phyloP scores from a whole-genome alignment of 2,888 invertebrate species.

The Dione vanillae region DNA sequence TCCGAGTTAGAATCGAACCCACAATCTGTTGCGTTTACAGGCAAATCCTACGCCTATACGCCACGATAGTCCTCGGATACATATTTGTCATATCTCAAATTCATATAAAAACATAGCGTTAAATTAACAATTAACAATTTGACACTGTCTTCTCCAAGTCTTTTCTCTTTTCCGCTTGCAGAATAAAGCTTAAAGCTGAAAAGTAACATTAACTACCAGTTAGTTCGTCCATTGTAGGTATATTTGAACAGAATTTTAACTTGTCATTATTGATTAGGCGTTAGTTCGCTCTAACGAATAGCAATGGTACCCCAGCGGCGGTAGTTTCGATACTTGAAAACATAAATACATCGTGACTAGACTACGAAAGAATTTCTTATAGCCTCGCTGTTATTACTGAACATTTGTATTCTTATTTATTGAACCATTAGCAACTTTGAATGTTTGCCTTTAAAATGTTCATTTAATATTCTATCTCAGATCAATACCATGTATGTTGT shows the following conservation, averaged over 20 bases:
- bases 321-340: conserved; percentile 40
- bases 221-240: background rate
- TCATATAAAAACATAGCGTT: no score
- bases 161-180: no score
- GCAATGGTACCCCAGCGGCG: conserved; percentile 32
- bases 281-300: conserved; percentile 31
- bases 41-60: no score
- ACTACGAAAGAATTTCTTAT: conserved; percentile 38
- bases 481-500: conserved; percentile 18
- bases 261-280: conserved; percentile 29
- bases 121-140: no score
- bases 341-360: conserved; percentile 45
- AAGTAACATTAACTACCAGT: background rate
- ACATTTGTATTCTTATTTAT: conserved; percentile 44
- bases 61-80: background rate
- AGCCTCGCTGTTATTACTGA: conserved; percentile 37
- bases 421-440: conserved; percentile 40
- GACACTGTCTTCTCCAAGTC: no score
- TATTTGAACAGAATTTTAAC: conserved; percentile 17
- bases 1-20: no score
- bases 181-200: background rate
- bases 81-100: no score
- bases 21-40: no score
- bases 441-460: conserved; percentile 18
- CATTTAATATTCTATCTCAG: conserved; percentile 31